phyloP scores from a whole-genome alignment of 2,888 invertebrate genomes.

The Tetropium fuscum region DNA sequence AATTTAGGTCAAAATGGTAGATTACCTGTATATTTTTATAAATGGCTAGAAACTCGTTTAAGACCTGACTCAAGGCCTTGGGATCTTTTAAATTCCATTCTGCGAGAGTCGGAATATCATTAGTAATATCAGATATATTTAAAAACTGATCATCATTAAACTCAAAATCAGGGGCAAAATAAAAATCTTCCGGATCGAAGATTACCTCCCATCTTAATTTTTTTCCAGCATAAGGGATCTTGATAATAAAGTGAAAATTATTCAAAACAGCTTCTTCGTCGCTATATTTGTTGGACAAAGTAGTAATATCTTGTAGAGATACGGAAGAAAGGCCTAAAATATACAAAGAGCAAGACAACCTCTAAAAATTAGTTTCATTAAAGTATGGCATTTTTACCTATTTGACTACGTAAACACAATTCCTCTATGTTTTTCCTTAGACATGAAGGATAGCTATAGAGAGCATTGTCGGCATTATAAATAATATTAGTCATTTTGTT shows the following conservation, averaged over 20 bases:
- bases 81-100: slow-evolving; percentile 75
- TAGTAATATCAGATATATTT: slow-evolving; percentile 70
- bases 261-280: slow-evolving; percentile 27
- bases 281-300: slow-evolving; percentile 22
- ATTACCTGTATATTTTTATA: slow-evolving; percentile 76
- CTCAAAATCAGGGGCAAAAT: slow-evolving; percentile 80
- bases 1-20: neutral
- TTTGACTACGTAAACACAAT: slow-evolving; percentile 45
- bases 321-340: slow-evolving; percentile 47
- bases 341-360: too few species aligned
- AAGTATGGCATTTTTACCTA: slow-evolving; percentile 43
- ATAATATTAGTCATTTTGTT: slow-evolving; percentile 36
- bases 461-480: slow-evolving; percentile 41
- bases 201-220: slow-evolving; percentile 77
- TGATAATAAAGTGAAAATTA: slow-evolving; percentile 69
- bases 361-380: slow-evolving; percentile 10
- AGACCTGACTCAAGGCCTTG: slow-evolving; percentile 71
- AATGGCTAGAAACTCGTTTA: slow-evolving; percentile 72
- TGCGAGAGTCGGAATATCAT: slow-evolving; percentile 71
- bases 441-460: slow-evolving; percentile 48
- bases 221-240: slow-evolving; percentile 78
- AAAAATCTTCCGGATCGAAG: slow-evolving; percentile 69
- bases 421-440: slow-evolving; percentile 51
- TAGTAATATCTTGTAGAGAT: slow-evolving; percentile 35
- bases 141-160: slow-evolving; percentile 78